Base-by-base conservation (phyloP, 2,888 invertebrate species). In the Cryptocephalus primarius region DNA sequence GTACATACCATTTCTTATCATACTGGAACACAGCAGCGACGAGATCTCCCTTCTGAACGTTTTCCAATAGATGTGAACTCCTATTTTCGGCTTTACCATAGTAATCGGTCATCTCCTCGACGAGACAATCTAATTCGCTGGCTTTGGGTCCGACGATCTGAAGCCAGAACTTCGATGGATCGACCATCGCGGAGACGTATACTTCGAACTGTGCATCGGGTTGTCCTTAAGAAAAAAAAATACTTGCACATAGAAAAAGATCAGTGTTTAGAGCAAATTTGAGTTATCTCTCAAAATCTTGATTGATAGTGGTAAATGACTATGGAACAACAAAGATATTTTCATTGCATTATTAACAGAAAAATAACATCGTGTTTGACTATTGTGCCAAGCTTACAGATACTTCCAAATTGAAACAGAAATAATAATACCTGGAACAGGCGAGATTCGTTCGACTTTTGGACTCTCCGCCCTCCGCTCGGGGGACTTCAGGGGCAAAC, bases 11-110 rank as follows among this genome's bases (percentile, higher is more conserved):
- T 65, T 85, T 84, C 9, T 79, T 77, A 68, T 92, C 91, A 62
- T 80, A 79, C n/a, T 80, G 75, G 66, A 86, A 91, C 59, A 83
- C 79, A 0, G 89, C 88, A 12, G 89, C 91, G 10, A 93, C 88
- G 50, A 89, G 79, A 67, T 92, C 88, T 0, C 90, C 91, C 47
- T 79, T 72, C 41, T 69, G 66, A 44, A 88, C 59, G 74, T 79
- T 67, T 0, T 64, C 54, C 45, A 66, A 48, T 32, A 56, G 72
- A 63, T 87, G 85, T 3, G 75, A 62, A 9, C 75, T 76, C 12
- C 77, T 72, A 61, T 84, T 85, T 48, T 82, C 80, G 49, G 72
- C 70, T 40, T 77, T 73, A 39, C 72, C 71, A 63, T 92, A 93
- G 66, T 85, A 90, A 4, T 79, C 79, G 0, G 88, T 88, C 91